These are phyloP conservation scores for Nannobrachium achirus DNA, from an alignment of 2,113 vertebrate genomes.

Conservation along the genomic window DNA sequence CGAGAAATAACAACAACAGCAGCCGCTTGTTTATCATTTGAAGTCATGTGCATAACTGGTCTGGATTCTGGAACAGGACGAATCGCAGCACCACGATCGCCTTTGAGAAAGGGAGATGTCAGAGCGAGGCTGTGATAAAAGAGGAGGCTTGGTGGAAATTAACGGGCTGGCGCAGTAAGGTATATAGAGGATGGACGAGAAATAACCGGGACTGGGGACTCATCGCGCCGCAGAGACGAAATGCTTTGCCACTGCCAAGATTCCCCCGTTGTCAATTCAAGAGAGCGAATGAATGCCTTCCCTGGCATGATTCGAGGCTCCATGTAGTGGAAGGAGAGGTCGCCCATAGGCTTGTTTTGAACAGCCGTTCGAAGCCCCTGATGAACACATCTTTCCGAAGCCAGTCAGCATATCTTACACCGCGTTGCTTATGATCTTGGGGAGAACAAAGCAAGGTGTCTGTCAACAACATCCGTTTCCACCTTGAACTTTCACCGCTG, in stretches of 20 bases:
- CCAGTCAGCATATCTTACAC: too few relatives aligned
- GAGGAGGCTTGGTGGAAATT: conserved; percentile 31
- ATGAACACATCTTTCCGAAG: too few relatives aligned
- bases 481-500: conserved; percentile 17
- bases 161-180: conserved; percentile 23
- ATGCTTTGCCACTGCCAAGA: conserved; percentile 41
- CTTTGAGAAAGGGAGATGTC: conserved; percentile 47
- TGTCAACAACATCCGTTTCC: conserved; percentile 9
- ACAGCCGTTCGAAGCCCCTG: too few relatives aligned
- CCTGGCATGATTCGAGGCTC: too few relatives aligned
- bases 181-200: conserved; percentile 51
- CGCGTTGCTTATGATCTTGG: too few relatives aligned
- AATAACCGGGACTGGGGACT: conserved; percentile 43
- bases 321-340: too few relatives aligned
- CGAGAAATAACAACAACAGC: not conserved
- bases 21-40: conserved; percentile 51
- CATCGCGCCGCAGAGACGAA: conserved; percentile 43
- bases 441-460: conserved; percentile 10
- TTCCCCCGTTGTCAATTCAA: conserved; percentile 5
- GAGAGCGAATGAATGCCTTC: conserved; percentile 33
- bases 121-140: conserved; percentile 23
- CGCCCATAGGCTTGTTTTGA: too few relatives aligned
- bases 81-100: conserved; percentile 51
- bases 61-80: conserved; percentile 42
- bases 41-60: conserved; percentile 45